Evolutionary conservation across 2,113 vertebrate genomes (phyloP).

Genomic region (Strix aluco): DNA sequence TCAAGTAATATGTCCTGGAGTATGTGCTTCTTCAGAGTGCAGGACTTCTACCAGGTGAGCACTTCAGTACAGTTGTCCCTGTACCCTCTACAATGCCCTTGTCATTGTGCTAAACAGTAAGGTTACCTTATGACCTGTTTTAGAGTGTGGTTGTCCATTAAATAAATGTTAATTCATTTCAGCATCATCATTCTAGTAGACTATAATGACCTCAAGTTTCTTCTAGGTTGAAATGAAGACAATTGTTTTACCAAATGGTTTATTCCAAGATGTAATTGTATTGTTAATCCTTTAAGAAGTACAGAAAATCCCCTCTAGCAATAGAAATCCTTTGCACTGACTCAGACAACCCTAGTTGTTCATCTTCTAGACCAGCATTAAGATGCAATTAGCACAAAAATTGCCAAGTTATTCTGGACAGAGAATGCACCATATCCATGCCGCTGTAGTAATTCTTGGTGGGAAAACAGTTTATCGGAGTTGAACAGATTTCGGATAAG

Average conservation of each 20-base stretch:
- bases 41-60: neutral
- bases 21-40: neutral
- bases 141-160: neutral
- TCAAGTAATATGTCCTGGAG: neutral
- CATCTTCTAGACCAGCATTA: neutral
- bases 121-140: neutral
- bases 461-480: neutral
- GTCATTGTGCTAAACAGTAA: neutral
- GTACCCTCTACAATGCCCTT: neutral
- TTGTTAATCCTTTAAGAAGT: neutral
- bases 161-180: constrained; percentile 3
- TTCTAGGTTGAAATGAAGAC: neutral
- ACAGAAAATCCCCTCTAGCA: neutral
- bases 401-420: neutral
- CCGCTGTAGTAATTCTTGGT: neutral
- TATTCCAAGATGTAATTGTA: neutral
- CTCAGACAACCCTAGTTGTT: neutral
- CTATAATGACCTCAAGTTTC: neutral
- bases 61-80: neutral
- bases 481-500: neutral
- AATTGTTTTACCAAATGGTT: neutral
- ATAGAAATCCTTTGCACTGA: neutral
- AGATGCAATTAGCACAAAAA: neutral
- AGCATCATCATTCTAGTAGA: neutral
- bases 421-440: neutral